These are phyloP conservation scores for Tetrao urogallus DNA, from an alignment of 2,113 vertebrate species.

Conservation along the genomic window DNA sequence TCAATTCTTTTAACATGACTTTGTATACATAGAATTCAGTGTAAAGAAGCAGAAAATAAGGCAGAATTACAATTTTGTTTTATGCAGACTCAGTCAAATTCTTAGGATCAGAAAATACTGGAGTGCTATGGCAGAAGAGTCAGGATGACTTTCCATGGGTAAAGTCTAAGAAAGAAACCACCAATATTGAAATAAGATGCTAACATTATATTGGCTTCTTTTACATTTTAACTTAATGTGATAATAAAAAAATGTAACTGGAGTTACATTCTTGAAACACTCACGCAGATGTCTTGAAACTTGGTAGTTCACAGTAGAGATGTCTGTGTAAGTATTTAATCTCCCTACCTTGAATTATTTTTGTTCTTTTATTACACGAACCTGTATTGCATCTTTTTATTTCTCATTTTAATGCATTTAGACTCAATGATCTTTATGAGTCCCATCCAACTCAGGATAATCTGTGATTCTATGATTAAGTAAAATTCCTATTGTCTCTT, in stretches of 20 bases:
- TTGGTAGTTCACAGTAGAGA: neutral
- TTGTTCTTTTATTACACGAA: neutral
- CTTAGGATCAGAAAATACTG: neutral
- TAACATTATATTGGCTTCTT: neutral
- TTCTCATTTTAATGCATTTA: neutral
- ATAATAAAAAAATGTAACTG: neutral
- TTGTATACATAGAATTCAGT: neutral
- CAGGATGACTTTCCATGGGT: neutral
- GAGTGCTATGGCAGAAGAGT: neutral
- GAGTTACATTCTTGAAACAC: neutral
- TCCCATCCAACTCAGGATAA: too few species aligned
- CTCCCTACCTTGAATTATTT: neutral
- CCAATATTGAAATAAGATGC: neutral
- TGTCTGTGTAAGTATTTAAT: neutral
- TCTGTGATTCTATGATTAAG: neutral
- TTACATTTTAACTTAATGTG: neutral
- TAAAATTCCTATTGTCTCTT: neutral
- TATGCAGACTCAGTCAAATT: neutral
- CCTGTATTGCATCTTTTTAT: neutral
- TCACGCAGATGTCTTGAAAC: neutral
- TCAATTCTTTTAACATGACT: neutral
- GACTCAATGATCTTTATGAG: too few species aligned
- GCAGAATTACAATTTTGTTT: neutral
- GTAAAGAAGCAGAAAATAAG: accelerated
- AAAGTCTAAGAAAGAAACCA: neutral